These are phyloP conservation scores for Aphidoletes aphidimyza DNA, from an alignment of 2,888 invertebrate species.

Conservation along the genomic window DNA sequence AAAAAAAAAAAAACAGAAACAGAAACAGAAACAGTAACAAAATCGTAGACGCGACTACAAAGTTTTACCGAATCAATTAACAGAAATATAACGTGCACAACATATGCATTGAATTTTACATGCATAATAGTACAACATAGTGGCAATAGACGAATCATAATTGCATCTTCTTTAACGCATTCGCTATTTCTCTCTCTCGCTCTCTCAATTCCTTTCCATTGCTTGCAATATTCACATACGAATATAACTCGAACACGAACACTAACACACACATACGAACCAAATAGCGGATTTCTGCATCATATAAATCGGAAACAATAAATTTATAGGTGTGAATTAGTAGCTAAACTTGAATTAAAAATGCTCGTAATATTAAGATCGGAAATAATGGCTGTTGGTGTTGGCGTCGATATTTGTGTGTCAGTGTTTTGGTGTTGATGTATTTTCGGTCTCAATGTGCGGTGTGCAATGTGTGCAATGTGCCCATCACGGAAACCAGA, in stretches of 20 bases:
- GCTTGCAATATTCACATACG: not conserved
- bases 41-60: not conserved
- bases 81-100: too few relatives aligned
- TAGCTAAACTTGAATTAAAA: conserved; percentile 23
- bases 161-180: conserved; percentile 23
- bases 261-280: too few relatives aligned
- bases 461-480: not conserved
- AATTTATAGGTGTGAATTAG: conserved; percentile 32
- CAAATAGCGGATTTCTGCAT: conserved; percentile 4
- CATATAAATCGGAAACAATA: not conserved
- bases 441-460: not conserved
- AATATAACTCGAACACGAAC: not conserved
- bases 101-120: too few relatives aligned
- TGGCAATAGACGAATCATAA: not conserved
- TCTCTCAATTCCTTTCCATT: not conserved
- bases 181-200: not conserved
- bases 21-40: not conserved
- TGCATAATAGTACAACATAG: not conserved
- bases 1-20: not conserved
- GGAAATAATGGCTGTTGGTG: not conserved
- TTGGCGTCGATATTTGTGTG: not conserved
- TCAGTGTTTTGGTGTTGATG: not conserved
- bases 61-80: too few relatives aligned
- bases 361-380: conserved; percentile 28
- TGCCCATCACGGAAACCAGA: not conserved